These are phyloP conservation scores for Shargacucullia verbasci DNA, from an alignment of 2,888 invertebrate species.

Conservation along the genomic window DNA sequence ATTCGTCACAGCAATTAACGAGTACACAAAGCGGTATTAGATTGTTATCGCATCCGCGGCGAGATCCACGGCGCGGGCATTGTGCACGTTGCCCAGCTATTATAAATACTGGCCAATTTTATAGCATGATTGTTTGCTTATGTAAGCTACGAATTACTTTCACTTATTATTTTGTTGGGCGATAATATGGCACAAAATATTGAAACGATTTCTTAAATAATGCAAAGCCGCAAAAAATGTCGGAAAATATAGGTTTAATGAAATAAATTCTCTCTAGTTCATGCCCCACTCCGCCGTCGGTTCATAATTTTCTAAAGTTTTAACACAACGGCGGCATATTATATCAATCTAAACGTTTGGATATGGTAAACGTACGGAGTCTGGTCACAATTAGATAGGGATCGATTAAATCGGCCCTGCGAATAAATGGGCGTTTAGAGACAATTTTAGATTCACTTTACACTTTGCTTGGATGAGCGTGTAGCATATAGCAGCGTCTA, in stretches of 20 bases:
- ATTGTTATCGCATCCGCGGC: slow-evolving; percentile 50
- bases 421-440: no score
- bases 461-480: no score
- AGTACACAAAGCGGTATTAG: slow-evolving; percentile 19
- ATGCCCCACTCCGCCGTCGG: neutral
- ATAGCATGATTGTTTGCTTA: slow-evolving; percentile 18
- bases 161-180: slow-evolving; percentile 15
- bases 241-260: neutral
- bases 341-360: no score
- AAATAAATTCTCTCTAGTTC: neutral
- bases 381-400: no score
- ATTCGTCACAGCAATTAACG: slow-evolving; percentile 45
- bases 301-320: neutral
- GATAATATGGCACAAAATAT: no score
- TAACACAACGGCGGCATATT: no score
- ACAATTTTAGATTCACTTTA: no score
- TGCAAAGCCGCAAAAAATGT: no score
- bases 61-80: slow-evolving; percentile 24
- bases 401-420: slow-evolving; percentile 14
- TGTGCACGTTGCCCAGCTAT: slow-evolving; percentile 26
- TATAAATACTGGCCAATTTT: slow-evolving; percentile 14
- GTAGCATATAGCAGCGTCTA: no score
- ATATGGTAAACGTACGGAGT: no score
- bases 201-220: no score
- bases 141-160: slow-evolving; percentile 29